phyloP scores from a whole-genome alignment of 2,797 vertebrate genomes.

The Geotrypetes seraphini region DNA sequence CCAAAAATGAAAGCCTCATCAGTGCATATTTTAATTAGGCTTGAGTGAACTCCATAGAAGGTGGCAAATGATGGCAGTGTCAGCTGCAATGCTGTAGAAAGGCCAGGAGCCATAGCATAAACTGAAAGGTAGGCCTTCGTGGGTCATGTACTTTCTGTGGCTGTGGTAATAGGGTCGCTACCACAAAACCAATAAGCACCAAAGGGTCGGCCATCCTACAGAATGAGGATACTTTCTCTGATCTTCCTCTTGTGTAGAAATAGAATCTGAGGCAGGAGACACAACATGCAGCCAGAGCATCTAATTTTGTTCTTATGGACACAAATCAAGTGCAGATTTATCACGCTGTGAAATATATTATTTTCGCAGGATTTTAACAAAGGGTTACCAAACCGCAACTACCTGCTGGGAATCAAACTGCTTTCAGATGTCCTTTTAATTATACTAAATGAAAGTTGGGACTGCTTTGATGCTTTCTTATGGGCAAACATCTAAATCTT shows the following conservation, averaged over 20 bases:
- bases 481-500: conserved; percentile 40
- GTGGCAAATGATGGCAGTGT: too few species aligned
- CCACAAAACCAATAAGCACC: too few species aligned
- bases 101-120: too few species aligned
- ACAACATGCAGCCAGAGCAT: conserved; percentile 19
- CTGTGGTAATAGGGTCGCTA: too few species aligned
- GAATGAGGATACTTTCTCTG: conserved; percentile 27
- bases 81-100: too few species aligned
- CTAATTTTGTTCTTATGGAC: conserved; percentile 39
- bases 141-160: too few species aligned
- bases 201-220: too few species aligned
- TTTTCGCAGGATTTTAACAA: conserved; percentile 52
- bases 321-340: conserved; percentile 41
- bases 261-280: conserved; percentile 4
- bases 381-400: conserved; percentile 33
- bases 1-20: too few species aligned
- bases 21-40: too few species aligned
- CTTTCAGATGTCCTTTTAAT: conserved; percentile 56
- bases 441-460: conserved; percentile 47
- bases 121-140: too few species aligned
- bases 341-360: conserved; percentile 58
- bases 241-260: conserved; percentile 27
- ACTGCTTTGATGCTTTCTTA: conserved; percentile 44
- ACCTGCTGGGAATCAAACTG: conserved; percentile 33
- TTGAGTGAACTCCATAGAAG: too few species aligned